Evolutionary conservation across 2,888 invertebrate species (phyloP), one percentile per base, ranked within the genome.

Genomic region (Cataglyphis altisquamis): DNA sequence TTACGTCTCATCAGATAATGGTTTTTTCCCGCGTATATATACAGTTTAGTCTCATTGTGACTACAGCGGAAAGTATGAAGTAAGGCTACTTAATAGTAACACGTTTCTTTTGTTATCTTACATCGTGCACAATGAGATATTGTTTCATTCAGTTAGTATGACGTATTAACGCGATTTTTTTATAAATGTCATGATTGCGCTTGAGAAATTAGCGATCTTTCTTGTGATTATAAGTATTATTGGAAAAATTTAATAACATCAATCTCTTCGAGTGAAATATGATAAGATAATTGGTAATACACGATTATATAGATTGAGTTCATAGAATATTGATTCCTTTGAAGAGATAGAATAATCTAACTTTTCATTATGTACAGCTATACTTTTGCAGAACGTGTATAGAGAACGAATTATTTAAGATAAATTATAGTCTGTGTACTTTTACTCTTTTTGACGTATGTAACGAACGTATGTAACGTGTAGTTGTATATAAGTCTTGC

Each of bases 401-500:
- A 29, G 32, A 41, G 15, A 41, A 3, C 32, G 18, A 62, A 29
- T 62, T 29, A 29, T 62, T 62, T 36, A 25, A 29, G 12, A 15
- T 29, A 41, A 72, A 39, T 41, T n/a, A 41, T 15, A 62, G 25
- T 12, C 41, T n/a, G 29, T n/a, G 29, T 62, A 41, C 29, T 62
- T 60, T 73, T 72, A 55, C 10, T 70, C 9, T 15, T 41, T 9
- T 48, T 29, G 8, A 32, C n/a, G 18, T 10, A n/a, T 36, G 21
- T 18, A 25, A 57, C 6, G 21, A 57, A 25, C 25, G 18, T 10
- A n/a, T 36, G 21, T 18, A 25, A 57, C 6, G 21, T 39, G 62
- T 15, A 1, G 82, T 87, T 82, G 84, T 81, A 82, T 62, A 39
- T 60, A 36, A 74, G 72, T 74, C 84, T 68, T 12, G 32, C 67